Conservation (phyloP, 2,888 invertebrate species). For the Teinopalpus imperialis region DNA sequence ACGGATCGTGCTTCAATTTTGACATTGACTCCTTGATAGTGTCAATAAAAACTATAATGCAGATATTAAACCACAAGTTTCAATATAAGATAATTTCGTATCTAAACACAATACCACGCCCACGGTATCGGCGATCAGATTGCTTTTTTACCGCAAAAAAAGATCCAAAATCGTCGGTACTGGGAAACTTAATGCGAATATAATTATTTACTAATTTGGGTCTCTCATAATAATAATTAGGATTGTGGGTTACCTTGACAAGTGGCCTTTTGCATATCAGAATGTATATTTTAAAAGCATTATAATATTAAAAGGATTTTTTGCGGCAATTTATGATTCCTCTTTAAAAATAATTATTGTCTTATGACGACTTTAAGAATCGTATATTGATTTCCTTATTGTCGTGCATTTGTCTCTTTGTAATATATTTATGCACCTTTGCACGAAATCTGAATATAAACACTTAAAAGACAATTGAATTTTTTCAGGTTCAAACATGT, state of each 20-base stretch:
- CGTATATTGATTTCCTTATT: too few species aligned
- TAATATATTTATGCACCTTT: too few species aligned
- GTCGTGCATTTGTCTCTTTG: too few species aligned
- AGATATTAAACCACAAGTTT: slow-evolving; percentile 28
- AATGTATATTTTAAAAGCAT: slow-evolving; percentile 1
- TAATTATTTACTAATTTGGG: slow-evolving; percentile 58
- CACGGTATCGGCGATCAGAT: slow-evolving; percentile 40
- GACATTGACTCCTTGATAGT: background rate
- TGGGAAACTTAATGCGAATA: slow-evolving; percentile 52
- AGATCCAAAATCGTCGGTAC: slow-evolving; percentile 35
- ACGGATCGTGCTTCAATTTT: slow-evolving; percentile 1
- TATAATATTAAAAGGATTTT: too few species aligned
- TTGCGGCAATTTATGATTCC: too few species aligned
- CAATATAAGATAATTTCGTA: slow-evolving; percentile 30
- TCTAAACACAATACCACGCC: slow-evolving; percentile 46
- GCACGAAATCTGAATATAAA: too few species aligned
- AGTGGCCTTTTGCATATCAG: background rate
- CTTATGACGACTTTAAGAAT: too few species aligned
- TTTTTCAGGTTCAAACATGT: too few species aligned
- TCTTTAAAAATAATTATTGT: too few species aligned
- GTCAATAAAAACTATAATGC: slow-evolving; percentile 18
- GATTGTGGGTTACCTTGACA: slow-evolving; percentile 28
- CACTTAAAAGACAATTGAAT: too few species aligned
- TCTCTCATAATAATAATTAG: slow-evolving; percentile 57
- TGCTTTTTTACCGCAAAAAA: slow-evolving; percentile 41